Base-by-base conservation (phyloP, 2,888 invertebrate genomes). In the Trilocha varians region DNA sequence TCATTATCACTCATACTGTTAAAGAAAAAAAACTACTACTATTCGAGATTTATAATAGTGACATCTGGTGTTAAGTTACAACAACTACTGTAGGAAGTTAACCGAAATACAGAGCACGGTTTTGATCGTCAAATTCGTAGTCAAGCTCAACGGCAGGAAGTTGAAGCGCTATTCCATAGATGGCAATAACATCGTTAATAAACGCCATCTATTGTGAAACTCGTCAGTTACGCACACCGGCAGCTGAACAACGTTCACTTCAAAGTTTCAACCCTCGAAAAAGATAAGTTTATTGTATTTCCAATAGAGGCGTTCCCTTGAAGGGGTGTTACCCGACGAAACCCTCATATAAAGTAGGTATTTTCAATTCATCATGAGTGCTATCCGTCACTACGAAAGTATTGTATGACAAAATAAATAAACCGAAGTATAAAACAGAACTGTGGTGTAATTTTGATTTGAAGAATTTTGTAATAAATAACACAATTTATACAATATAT, bases 271-370 rank as follows among this genome's bases (percentile, higher is more conserved):
- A 45, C 47, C 44, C 43, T 36, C 44, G 17, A 25, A 25, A 25
- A 25, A 3, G 25, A 25, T 37, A 43, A 42, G 38, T 38, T 39
- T 43, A 50, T 45, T 41, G 41, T 47, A 49, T 52, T 62, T 54
- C 46, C 47, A 55, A 52, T 59, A 60, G 57, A 62, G 55, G 76
- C 76, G 76, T 68, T 57, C 65, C 69, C 52, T 47, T 36, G 47
- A 54, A 70, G 68, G 72, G 76, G 77, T 70, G 75, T 70, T 64
- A 55, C 73, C 25, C 58, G 49, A 47, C 39, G 39, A 18, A 50
- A 41, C 55, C 67, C 65, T 65, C 57, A 52, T 59, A 56, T 40
- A 32, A 40, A 50, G 53, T 65, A 64, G 62, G 62, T 63, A 65
- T 59, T 49, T 55, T 42, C 33, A 14, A 6, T 25, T 25, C 25